phyloP scores from a whole-genome alignment of 1,140 invertebrate species.

The Pissodes strobi region DNA sequence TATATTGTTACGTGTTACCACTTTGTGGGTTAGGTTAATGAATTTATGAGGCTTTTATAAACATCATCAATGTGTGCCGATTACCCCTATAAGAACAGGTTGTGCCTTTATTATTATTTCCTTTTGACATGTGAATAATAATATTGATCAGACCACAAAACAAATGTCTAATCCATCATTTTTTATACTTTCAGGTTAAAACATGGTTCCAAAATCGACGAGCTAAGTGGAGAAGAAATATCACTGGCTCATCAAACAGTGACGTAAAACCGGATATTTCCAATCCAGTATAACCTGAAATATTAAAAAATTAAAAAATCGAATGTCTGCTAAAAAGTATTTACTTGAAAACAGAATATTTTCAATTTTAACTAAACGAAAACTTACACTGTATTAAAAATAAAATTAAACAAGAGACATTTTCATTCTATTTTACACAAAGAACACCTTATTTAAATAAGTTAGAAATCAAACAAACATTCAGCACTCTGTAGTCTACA shows the following conservation, averaged over 20 bases:
- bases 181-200: conserved; percentile 67
- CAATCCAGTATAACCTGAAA: background rate
- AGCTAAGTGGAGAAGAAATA: conserved; percentile 73
- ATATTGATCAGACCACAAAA: too few species aligned
- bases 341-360: conserved; percentile 1
- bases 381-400: background rate
- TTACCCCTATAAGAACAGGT: too few species aligned
- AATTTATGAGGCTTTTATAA: too few species aligned
- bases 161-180: background rate
- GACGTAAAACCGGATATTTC: conserved; percentile 12
- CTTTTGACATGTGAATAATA: too few species aligned
- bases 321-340: background rate
- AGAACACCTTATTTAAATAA: conserved; percentile 3
- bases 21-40: too few species aligned
- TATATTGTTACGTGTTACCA: too few species aligned
- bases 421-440: conserved; percentile 11
- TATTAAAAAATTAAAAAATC: conserved; percentile 1
- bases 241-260: conserved; percentile 43
- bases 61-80: too few species aligned
- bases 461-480: conserved; percentile 3
- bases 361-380: too few species aligned
- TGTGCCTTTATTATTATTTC: too few species aligned
- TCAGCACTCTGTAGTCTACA: conserved; percentile 1
- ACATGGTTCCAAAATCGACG: conserved; percentile 85
- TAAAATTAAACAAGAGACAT: background rate